Evolutionary conservation across 2,888 invertebrate genomes (phyloP).

Genomic region (Drosophila engyochracea): DNA sequence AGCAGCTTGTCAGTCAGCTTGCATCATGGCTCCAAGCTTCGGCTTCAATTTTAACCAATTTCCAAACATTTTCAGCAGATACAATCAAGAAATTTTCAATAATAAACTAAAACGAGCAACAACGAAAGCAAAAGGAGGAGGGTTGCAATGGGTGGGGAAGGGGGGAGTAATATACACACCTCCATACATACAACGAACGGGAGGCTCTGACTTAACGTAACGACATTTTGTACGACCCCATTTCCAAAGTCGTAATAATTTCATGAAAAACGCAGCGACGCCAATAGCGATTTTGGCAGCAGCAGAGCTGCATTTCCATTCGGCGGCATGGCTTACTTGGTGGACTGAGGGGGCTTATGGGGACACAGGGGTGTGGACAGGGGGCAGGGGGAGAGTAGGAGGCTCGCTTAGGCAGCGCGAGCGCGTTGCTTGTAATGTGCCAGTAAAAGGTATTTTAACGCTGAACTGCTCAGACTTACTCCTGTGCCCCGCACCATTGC

Average conservation of each 20-base stretch:
- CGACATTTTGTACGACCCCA: constrained; percentile 81
- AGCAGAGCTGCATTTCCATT: constrained; percentile 53
- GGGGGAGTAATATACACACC: not conserved
- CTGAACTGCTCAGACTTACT: constrained; percentile 55
- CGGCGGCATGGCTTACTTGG: constrained; percentile 24
- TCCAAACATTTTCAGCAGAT: constrained; percentile 57
- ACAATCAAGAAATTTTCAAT: constrained; percentile 67
- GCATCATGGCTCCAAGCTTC: constrained; percentile 23
- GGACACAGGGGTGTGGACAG: not conserved
- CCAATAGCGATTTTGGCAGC: constrained; percentile 38
- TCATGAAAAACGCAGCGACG: constrained; percentile 78
- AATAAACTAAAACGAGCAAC: constrained; percentile 63
- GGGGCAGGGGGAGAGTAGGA: not conserved
- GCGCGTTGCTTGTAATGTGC: constrained; percentile 71
- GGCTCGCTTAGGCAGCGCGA: constrained; percentile 37
- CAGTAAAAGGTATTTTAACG: constrained; percentile 80
- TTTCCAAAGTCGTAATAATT: constrained; percentile 81
- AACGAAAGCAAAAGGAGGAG: not conserved
- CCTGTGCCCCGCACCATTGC: not conserved
- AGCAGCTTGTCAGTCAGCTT: constrained; percentile 17
- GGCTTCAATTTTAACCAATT: constrained; percentile 55
- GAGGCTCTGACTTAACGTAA: constrained; percentile 55
- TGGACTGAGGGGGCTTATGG: not conserved
- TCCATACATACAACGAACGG: not conserved
- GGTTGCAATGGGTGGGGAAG: not conserved